Evolutionary conservation across 2,888 invertebrate species (phyloP), one percentile per base, ranked within the genome.

Genomic region (Chymomyza amoena): DNA sequence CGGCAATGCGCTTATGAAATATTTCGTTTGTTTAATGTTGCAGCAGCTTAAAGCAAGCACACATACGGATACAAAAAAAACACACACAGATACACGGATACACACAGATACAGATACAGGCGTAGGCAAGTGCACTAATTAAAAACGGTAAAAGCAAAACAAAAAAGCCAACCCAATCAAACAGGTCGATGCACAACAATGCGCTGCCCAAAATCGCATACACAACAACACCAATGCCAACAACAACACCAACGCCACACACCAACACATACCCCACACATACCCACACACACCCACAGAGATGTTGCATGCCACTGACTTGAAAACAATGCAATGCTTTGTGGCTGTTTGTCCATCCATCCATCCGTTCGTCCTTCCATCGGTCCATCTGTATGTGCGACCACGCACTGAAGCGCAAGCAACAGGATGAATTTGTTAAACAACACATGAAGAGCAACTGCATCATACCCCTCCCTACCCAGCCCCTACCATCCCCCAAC

Each of bases 161-260:
- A 87, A 82, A 65, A 62, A 66, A 86, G 77, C 75, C 82, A 76
- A 81, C 75, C 81, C 84, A 86, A 86, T 86, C 86, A 85, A 86
- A 86, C 82, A 84, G 82, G 84, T 84, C 84, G 82, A 85, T 83
- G 83, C 80, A 84, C 81, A 87, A 78, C 86, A 88, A 87, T 87
- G 76, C 75, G 70, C 74, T 73, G 73, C 66, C 67, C 74, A 77
- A 80, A 79, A 75, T 79, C 76, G 72, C 67, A 68, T 71, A 75
- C 39, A 73, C 60, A 59, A 59, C 9, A 39, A 45, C n/a, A 16
- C 54, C 18, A 54, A 15, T 18, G 32, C 32, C 28, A 28, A 28
- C 28, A 28, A 4, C 13, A 59, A 54, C 68, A n/a, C n/a, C n/a
- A n/a, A 68, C 10, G 54, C 63, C 25, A 28, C 66, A 66, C 62